Evolutionary conservation across 2,113 vertebrate species (phyloP), one percentile per base, ranked within the genome.

Genomic region (Gavialis gangeticus): DNA sequence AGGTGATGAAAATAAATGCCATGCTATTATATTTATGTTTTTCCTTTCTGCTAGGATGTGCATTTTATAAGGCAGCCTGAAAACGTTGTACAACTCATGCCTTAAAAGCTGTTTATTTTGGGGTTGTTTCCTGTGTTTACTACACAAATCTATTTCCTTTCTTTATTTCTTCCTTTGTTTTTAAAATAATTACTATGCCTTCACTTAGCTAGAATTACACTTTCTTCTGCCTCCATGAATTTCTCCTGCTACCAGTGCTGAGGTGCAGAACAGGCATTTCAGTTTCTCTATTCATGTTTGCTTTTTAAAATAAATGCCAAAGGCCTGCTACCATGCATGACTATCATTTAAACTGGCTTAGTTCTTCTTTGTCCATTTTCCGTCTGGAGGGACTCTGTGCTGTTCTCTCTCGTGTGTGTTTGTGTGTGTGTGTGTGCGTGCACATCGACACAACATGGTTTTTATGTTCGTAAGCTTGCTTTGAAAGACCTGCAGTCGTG

Each of bases 61-160:
- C 14, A 19, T 75, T 92, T 66, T 66, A 66, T 66, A 66, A 27
- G 58, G 27, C 64, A 83, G 56, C 21, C 55, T 66, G 66, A 22
- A 34, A 71, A 24, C 12, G 10, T 21, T 3, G 7, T 13, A 30
- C 66, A 66, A 78, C n/a, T 82, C 79, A n/a, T 63, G 82, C 83
- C 28, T 89, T 62, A 60, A 14, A 82, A 85, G 55, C 34, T 34
- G 91, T 96, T 93, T 75, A 37, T 84, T 93, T 91, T 14, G 9
- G 64, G 64, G 19, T 60, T 77, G 25, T 57, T 6, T 1, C 3
- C 78, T 28, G 79, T 79, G 17, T 78, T 79, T 93, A 82, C 55
- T 15, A 83, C 89, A 75, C 22, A 88, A 89, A 87, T 58, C 1
- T 63, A 16, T 28, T 56, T 28, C 56, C 56, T 66, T 14, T 75